Percentiles rank a stretch among this genome's conserved stretches.
Conservation (phyloP, 2,797 vertebrate genomes). For the Sternarchorhynchus goeldii region DNA sequence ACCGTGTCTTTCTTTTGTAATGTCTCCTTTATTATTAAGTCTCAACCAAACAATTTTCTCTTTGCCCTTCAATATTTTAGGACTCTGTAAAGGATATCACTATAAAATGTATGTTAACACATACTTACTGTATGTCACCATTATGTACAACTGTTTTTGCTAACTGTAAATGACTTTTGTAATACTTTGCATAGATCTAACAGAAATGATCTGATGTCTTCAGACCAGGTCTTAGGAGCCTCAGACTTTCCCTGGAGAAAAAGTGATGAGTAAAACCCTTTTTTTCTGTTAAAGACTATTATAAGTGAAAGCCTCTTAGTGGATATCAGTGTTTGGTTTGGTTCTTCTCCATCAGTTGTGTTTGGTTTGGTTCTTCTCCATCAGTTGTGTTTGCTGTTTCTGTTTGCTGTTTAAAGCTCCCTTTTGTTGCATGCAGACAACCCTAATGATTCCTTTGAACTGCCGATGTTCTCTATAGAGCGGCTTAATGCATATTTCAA, state of each 20-base stretch:
- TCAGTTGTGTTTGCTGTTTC: conserved; percentile 74
- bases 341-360: conserved; percentile 70
- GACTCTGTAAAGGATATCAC: too few species aligned
- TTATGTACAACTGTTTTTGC: too few species aligned
- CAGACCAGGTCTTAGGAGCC: conserved; percentile 32
- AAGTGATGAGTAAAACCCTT: conserved; percentile 66
- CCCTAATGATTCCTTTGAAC: conserved; percentile 79
- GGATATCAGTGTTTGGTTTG: conserved; percentile 73
- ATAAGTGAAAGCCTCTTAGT: conserved; percentile 75
- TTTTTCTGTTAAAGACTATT: conserved; percentile 61
- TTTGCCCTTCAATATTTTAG: too few species aligned
- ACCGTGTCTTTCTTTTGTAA: too few species aligned
- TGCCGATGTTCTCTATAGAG: conserved; percentile 62
- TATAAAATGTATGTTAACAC: too few species aligned
- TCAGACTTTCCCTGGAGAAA: conserved; percentile 70
- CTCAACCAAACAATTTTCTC: too few species aligned
- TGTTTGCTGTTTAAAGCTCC: conserved; percentile 72
- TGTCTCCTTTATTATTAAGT: too few species aligned
- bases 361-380: conserved; percentile 73
- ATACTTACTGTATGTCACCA: too few species aligned
- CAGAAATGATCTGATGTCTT: conserved; percentile 3
- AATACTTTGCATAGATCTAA: too few species aligned
- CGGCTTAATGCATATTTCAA: conserved; percentile 63
- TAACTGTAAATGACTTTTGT: too few species aligned
- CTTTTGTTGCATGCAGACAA: conserved; percentile 67